Evolutionary conservation across 2,888 invertebrate species (phyloP), one percentile per base, ranked within the genome.

Genomic region (Strigamia transsilvanica): DNA sequence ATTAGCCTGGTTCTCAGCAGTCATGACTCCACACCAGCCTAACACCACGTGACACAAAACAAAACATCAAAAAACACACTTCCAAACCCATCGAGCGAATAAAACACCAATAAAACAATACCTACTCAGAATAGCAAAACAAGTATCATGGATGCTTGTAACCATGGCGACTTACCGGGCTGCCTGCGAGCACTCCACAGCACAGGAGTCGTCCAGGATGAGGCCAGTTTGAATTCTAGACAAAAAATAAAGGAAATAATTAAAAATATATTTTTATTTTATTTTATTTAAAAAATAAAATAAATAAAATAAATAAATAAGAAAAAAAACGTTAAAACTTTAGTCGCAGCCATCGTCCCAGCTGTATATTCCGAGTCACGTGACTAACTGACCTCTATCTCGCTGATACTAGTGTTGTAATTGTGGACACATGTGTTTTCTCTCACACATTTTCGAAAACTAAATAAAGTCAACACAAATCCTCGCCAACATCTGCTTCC

Each of bases 171-270:
- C 79, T 79, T 38, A 80, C 80, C 80, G 42, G 80, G 51, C 51
- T 80, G 80, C 80, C 80, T 80, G 80, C 46, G 77, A 23, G 77
- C 73, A 77, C 82, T 82, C 82, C 82, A 82, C 73, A 82, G 77
- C 82, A 82, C 82, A 51, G 82, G 82, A 82, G 73, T 66, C 12
- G 82, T 73, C 80, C 80, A 80, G 42, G 56, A 77, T 27, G 81
- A 81, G 56, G 82, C 82, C 82, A 82, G 82, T 77, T 82, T 82
- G 82, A 82, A 6, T 77, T 77, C 23, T n/a, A 41, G 42, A 46
- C 6, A 21, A 42, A 27, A 81, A 56, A 56, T 5, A 7, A 32
- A 78, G 5, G 10, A 23, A 78, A 78, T 3, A 18, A 78, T 5
- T 7, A 78, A 56, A 56, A 56, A 34, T 34, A 34, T 34, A 34